Evolutionary conservation across 37 sponge, comb jelly and placozoan species (phyloP).

Genomic region (Ephydatia muelleri): DNA sequence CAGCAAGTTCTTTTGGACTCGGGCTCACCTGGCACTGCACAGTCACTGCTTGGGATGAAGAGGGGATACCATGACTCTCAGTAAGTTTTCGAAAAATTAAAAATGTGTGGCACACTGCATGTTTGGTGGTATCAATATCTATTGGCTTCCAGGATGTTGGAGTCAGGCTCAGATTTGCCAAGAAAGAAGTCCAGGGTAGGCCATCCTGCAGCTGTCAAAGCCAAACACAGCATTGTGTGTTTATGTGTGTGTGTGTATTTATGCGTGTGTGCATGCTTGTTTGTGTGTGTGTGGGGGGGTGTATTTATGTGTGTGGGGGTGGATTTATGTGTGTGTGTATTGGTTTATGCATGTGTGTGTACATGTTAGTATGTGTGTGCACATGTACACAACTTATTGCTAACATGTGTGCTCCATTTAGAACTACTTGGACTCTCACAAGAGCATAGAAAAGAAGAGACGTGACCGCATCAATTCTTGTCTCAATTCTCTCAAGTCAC

Average conservation of each 20-base stretch:
- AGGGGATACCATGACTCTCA: background rate
- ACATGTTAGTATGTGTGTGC: too few relatives aligned
- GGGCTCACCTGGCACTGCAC: background rate
- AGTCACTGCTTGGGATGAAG: background rate
- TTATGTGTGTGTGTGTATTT: too few relatives aligned
- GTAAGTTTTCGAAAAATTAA: background rate
- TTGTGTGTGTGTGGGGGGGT: too few relatives aligned
- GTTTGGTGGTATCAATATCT: background rate
- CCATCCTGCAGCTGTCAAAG: background rate
- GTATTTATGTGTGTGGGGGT: too few relatives aligned
- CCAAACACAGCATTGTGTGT: too few relatives aligned
- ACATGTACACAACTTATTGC: background rate
- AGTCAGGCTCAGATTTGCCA: constrained; percentile 40
- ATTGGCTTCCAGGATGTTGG: background rate
- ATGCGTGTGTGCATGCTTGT: too few relatives aligned
- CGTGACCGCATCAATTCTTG: constrained; percentile 81
- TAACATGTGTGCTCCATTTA: constrained; percentile 5
- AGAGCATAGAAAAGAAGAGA: constrained; percentile 88
- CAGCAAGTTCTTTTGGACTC: constrained; percentile 1
- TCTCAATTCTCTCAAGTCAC: constrained; percentile 56
- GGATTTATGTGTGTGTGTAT: too few relatives aligned
- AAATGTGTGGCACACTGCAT: background rate
- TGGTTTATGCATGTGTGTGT: too few relatives aligned
- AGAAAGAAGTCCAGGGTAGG: constrained; percentile 82
- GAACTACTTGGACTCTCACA: constrained; percentile 90